Percentiles rank a stretch among this genome's conserved stretches.
These are phyloP conservation scores for Sinotaia quadrata DNA, from an alignment of 2,888 invertebrate species.

Conservation along the genomic window DNA sequence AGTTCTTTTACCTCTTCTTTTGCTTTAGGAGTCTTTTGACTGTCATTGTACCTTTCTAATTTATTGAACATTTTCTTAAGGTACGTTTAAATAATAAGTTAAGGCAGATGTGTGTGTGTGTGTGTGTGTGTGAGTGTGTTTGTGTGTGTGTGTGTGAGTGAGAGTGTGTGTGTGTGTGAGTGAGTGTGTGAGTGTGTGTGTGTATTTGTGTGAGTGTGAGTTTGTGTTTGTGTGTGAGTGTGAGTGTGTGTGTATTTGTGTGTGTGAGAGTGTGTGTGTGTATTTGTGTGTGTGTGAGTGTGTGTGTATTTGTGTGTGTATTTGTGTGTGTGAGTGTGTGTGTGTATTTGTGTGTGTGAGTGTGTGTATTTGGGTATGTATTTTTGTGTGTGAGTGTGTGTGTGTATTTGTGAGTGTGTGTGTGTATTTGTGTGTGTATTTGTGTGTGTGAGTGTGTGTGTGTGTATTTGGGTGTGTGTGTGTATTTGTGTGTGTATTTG, in stretches of 20 bases:
- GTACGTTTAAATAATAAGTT: no score
- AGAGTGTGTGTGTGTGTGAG: no score
- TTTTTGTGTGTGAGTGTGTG: no score
- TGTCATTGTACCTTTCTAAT: no score
- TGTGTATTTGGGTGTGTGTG: background rate
- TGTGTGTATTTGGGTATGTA: no score
- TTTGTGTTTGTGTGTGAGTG: background rate
- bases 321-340: background rate
- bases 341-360: background rate
- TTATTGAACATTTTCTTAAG: no score
- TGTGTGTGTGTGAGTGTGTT: conserved; percentile 7
- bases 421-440: background rate
- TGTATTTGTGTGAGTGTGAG: background rate
- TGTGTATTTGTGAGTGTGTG: background rate
- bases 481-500: conserved; percentile 7
- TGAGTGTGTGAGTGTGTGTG: background rate
- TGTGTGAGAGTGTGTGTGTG: no score
- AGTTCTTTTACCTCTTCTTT: no score
- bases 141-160: conserved; percentile 12
- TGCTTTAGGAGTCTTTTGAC: no score
- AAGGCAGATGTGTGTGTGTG: conserved; percentile 1
- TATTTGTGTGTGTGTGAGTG: background rate
- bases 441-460: background rate
- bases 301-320: background rate
- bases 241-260: background rate